phyloP scores from a whole-genome alignment of 2,113 vertebrate species.

The Scomber scombrus region DNA sequence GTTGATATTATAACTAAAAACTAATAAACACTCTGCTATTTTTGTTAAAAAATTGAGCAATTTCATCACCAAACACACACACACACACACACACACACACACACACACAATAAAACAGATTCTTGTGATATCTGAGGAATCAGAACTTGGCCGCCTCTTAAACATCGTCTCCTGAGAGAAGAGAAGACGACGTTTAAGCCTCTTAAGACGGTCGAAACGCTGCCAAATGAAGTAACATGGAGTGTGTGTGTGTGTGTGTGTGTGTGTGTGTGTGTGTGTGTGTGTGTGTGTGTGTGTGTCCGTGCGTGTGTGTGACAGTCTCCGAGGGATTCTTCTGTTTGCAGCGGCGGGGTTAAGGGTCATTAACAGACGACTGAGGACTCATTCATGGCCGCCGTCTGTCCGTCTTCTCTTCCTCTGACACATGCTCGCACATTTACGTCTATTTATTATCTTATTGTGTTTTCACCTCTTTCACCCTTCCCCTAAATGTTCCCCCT shows the following conservation, averaged over 20 bases:
- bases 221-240: conserved; percentile 17
- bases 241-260: too few relatives aligned
- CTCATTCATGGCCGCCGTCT: conserved; percentile 25
- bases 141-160: too few relatives aligned
- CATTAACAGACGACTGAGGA: conserved; percentile 43
- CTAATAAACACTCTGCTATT: too few relatives aligned
- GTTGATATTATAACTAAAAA: too few relatives aligned
- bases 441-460: neutral
- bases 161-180: neutral
- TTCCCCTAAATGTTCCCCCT: too few relatives aligned
- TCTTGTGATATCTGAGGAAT: too few relatives aligned
- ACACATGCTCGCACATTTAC: neutral
- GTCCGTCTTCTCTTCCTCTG: neutral
- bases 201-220: neutral
- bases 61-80: neutral
- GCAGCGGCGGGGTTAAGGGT: conserved; percentile 26
- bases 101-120: too few relatives aligned
- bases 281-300: too few relatives aligned
- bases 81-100: neutral
- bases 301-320: conserved; percentile 9
- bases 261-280: neutral
- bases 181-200: neutral
- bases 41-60: neutral
- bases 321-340: conserved; percentile 11
- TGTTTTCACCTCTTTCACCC: neutral